Evolutionary conservation across 2,797 vertebrate species (phyloP), one percentile per base, ranked within the genome.

Genomic region (Halcyon chelicuti): DNA sequence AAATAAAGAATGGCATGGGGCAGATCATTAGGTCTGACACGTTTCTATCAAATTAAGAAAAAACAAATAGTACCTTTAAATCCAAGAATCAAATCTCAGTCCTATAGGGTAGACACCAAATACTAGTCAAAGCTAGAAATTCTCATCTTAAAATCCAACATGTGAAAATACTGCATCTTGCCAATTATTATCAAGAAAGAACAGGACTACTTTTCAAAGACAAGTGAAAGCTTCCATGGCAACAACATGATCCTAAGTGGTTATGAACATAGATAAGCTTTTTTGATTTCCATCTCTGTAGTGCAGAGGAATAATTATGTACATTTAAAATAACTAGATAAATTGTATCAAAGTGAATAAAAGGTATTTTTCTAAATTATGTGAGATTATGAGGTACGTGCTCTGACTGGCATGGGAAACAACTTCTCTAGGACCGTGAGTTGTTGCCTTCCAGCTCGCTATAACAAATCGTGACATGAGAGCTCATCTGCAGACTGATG

Each of bases 141-240:
- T 73, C 20, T 63, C 39, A 44, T 58, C 51, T 86, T 58, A 39
- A 85, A 79, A 89, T 84, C 23, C 40, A 94, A 11, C 25, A 14
- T 58, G 62, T 40, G 57, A 66, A 65, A 61, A 63, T 19, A 15
- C 46, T 58, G 63, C 70, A 57, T 33, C 68, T 84, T 93, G 39
- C 52, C 77, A 83, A 47, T 68, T 65, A 66, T 86, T 70, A 78
- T 22, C n/a, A 87, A 68, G 77, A 55, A 86, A 44, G 80, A 86
- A 67, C 54, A 90, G 90, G 77, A 89, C 54, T 68, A 44, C n/a
- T 94, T 60, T 58, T 54, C 73, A 72, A 46, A 72, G 78, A 60
- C 63, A 90, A 87, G 77, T 37, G 20, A 93, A 91, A 72, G 84
- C 86, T 91, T 80, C 97, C 90, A 96, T 82, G 74, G 93, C 76